Base-by-base conservation (phyloP, 2,113 vertebrate genomes). In the Rallus limicola region DNA sequence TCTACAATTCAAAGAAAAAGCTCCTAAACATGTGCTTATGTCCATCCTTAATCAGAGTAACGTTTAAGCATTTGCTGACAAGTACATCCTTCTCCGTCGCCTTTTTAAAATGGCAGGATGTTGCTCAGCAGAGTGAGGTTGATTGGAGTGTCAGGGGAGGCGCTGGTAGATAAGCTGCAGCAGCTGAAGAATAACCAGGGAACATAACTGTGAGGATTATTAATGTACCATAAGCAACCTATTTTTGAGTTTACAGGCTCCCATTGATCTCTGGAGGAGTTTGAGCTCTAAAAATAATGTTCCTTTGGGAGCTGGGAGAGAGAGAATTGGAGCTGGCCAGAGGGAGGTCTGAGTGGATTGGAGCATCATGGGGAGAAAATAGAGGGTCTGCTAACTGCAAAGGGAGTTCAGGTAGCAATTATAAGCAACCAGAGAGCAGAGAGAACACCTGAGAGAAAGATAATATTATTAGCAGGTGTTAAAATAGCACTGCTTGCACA, bases 191-290 rank as follows among this genome's bases (percentile, higher is more conserved):
- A 79, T 92, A 91, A 94, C 67, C 86, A 89, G 83, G 86, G 94
- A 83, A 40, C 74, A 53, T 58, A 90, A 78, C 85, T 83, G 74
- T n/a, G 89, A 90, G 79, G 76, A 90, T 93, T 96, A 92, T 95
- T 94, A 94, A 77, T 77, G 82, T 82, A 46, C 62, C 88, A 74
- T 70, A 80, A 96, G 91, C 92, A 92, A 80, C 76, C 86, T 94
- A 83, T 93, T 96, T 95, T 93, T 93, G 94, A 93, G 92, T 96
- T 97, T 91, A 82, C 79, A 95, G 62, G 5, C 95, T 94, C 86
- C 86, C 72, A 91, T 95, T 97, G 96, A 97, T 96, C 78, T 93
- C 85, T 20, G 69, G 87, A 94, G 84, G 93, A 95, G 92, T 82
- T 55, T 50, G 85, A 79, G 71, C 79, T 95, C 97, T 95, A 96